Conservation (phyloP, 2,797 vertebrate species). For the Spheniscus humboldti region DNA sequence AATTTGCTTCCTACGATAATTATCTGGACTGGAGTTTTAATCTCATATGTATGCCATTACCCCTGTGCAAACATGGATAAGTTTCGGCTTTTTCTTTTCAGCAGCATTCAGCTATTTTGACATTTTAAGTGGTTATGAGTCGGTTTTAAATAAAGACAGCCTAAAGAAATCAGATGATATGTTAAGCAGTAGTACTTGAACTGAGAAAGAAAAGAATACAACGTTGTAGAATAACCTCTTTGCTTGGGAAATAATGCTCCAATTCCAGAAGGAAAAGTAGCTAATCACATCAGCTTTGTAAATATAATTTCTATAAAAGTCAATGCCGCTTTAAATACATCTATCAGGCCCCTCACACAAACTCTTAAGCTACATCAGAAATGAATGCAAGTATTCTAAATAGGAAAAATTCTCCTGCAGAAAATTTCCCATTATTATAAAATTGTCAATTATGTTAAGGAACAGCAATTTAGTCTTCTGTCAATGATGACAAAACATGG, state of each 20-base stretch:
- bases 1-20: conserved; percentile 38
- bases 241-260: not conserved
- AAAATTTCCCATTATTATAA: not conserved
- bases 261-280: not conserved
- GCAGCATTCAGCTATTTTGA: conserved; percentile 16
- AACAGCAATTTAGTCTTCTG: not conserved
- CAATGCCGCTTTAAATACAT: not conserved
- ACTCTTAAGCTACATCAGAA: not conserved
- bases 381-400: not conserved
- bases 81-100: conserved; percentile 16
- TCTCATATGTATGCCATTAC: not conserved
- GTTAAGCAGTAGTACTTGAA: not conserved
- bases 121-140: conserved; percentile 23
- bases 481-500: not conserved
- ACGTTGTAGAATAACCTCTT: not conserved
- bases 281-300: not conserved
- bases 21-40: conserved; percentile 40
- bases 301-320: not conserved
- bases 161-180: conserved; percentile 16
- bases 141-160: conserved; percentile 5
- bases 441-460: not conserved
- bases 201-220: not conserved
- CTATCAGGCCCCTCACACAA: not conserved
- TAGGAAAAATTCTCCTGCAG: not conserved
- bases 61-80: not conserved